Percentiles rank a stretch among this genome's conserved stretches.
phyloP scores from a whole-genome alignment of 2,113 vertebrate species.

The Delphinus delphis region DNA sequence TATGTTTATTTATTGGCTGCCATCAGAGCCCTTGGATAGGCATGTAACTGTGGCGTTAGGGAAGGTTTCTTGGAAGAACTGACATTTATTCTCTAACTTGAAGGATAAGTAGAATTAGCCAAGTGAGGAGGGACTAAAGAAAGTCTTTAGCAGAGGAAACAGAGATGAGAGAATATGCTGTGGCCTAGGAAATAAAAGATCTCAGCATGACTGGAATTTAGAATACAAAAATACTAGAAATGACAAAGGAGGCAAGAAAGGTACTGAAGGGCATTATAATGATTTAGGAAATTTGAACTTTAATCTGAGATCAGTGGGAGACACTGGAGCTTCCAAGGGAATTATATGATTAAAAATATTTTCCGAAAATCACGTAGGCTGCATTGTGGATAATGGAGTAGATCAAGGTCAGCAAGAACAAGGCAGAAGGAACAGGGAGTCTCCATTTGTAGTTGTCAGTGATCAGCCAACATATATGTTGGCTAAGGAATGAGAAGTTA shows the following conservation, averaged over 20 bases:
- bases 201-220: not conserved
- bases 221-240: not conserved
- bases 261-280: not conserved
- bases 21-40: not conserved
- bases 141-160: not conserved
- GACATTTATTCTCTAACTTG: not conserved
- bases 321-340: not conserved
- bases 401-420: fast-evolving
- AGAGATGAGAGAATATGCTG: not conserved
- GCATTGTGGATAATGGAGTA: not conserved
- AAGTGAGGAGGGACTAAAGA: not conserved
- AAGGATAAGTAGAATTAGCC: not conserved
- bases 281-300: not conserved
- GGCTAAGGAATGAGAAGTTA: not conserved
- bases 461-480: not conserved
- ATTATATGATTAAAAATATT: not conserved
- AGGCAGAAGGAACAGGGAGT: not conserved
- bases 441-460: not conserved
- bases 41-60: not conserved
- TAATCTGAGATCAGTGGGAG: not conserved
- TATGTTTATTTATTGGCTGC: not conserved
- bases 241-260: not conserved
- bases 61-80: not conserved
- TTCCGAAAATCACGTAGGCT: not conserved
- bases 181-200: not conserved